Evolutionary conservation across 2,888 invertebrate species (phyloP).

Genomic region (Clanis bilineata): DNA sequence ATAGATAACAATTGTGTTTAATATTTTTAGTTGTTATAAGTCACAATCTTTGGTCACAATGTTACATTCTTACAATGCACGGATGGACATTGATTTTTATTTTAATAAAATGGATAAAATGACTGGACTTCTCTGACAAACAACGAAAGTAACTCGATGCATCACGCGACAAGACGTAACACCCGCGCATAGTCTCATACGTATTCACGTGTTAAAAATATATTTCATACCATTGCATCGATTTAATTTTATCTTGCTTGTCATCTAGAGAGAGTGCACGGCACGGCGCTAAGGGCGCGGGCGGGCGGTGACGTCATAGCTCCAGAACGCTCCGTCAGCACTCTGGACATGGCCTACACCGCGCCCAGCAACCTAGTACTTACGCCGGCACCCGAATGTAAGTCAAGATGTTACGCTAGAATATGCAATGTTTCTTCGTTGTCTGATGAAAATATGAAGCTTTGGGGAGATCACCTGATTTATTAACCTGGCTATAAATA

Average conservation of each 20-base stretch:
- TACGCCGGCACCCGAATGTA: slow-evolving; percentile 76
- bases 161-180: background rate
- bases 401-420: slow-evolving; percentile 37
- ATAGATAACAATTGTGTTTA: background rate
- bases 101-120: background rate
- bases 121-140: background rate
- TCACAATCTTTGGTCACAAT: too few relatives aligned
- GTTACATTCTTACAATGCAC: background rate
- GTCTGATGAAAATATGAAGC: background rate
- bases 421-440: background rate
- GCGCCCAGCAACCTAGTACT: slow-evolving; percentile 73
- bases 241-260: slow-evolving; percentile 9
- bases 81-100: background rate
- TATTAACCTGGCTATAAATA: background rate
- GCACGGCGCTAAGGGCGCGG: slow-evolving; percentile 55
- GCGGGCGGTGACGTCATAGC: slow-evolving; percentile 74
- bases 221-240: slow-evolving; percentile 5
- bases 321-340: slow-evolving; percentile 65
- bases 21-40: too few relatives aligned
- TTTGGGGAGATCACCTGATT: background rate
- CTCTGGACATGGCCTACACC: slow-evolving; percentile 64
- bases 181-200: background rate
- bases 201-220: slow-evolving; percentile 12
- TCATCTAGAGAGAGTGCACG: slow-evolving; percentile 63
- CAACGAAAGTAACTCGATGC: slow-evolving; percentile 3